Percentiles rank a stretch among this genome's conserved stretches.
phyloP scores from a whole-genome alignment of 2,797 vertebrate species.

The Protosalanx chinensis region DNA sequence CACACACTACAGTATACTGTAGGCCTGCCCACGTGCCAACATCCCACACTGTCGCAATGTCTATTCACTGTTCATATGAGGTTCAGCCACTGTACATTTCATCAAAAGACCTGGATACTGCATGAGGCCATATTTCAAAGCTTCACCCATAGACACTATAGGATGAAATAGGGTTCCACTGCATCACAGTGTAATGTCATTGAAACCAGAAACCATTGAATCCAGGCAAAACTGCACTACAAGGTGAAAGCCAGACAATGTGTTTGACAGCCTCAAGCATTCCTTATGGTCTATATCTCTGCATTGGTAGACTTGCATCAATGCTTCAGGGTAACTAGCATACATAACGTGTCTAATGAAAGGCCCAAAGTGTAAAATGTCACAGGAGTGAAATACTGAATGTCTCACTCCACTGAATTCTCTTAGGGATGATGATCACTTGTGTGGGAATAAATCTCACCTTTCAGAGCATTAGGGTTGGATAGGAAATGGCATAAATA shows the following conservation, averaged over 20 bases:
- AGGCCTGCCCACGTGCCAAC: neutral
- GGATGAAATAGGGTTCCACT: no score
- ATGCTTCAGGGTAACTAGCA: neutral
- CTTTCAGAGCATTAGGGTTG: slow-evolving; percentile 57
- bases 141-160: neutral
- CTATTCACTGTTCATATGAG: neutral
- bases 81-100: neutral
- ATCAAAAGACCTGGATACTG: neutral
- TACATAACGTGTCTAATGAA: neutral
- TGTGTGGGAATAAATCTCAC: slow-evolving; percentile 55
- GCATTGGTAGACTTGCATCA: neutral
- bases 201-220: neutral
- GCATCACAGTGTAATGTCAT: neutral
- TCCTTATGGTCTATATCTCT: neutral
- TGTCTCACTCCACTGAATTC: slow-evolving; percentile 41
- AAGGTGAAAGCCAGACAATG: neutral
- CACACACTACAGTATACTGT: neutral
- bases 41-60: neutral
- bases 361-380: slow-evolving; percentile 9
- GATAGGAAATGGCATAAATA: slow-evolving; percentile 48
- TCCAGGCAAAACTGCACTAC: neutral
- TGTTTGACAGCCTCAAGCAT: neutral
- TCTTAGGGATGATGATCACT: slow-evolving; percentile 36
- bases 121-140: neutral
- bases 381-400: slow-evolving; percentile 40